phyloP scores from a whole-genome alignment of 2,888 invertebrate genomes.

The Phytoseiulus persimilis region DNA sequence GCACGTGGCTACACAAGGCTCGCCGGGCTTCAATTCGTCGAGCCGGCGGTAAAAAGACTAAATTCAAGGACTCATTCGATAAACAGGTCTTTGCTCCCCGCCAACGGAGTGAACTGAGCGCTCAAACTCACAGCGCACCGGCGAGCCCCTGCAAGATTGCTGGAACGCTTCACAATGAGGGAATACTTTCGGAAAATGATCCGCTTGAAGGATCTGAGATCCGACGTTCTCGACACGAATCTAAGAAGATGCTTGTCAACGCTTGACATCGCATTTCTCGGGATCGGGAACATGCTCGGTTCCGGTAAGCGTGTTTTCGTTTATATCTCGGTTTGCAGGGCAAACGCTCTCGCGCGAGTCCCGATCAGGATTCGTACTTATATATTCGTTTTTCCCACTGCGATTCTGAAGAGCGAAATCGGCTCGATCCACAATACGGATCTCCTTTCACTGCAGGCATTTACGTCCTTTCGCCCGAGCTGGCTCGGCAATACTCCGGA shows the following conservation, averaged over 20 bases:
- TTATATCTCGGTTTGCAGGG: too few relatives aligned
- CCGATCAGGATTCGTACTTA: too few relatives aligned
- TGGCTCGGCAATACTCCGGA: conserved; percentile 70
- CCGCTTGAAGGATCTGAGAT: neutral
- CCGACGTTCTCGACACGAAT: conserved; percentile 61
- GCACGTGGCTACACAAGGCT: too few relatives aligned
- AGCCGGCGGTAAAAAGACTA: neutral
- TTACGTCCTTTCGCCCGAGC: conserved; percentile 77
- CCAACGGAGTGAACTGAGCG: neutral
- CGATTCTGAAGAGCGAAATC: neutral
- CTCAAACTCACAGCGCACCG: neutral
- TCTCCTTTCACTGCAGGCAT: conserved; percentile 59
- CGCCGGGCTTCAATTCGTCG: neutral
- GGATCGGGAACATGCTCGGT: conserved; percentile 89
- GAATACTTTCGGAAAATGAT: neutral
- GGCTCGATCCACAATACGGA: too few relatives aligned
- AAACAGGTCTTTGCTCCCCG: neutral
- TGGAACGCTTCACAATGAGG: neutral
- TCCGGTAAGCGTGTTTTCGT: conserved; percentile 52
- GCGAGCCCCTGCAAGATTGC: neutral
- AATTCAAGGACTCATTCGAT: neutral
- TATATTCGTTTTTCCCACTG: too few relatives aligned
- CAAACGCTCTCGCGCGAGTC: too few relatives aligned
- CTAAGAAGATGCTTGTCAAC: conserved; percentile 78
- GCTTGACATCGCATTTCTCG: conserved; percentile 77